Base-by-base conservation (phyloP, 1,140 invertebrate genomes). In the Harpegnathos saltator region DNA sequence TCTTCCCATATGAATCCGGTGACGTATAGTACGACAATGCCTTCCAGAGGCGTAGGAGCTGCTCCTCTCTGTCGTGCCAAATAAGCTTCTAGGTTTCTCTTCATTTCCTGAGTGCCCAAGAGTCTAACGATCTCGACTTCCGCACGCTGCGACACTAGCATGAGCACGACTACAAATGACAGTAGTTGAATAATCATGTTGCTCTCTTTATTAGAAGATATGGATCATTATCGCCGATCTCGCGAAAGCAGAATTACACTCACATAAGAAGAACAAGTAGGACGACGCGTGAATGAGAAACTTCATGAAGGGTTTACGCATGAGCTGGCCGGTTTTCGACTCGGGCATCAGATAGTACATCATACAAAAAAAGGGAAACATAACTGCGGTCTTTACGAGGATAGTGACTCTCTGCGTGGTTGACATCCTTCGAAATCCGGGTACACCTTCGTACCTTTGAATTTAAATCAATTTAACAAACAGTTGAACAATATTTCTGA, bases 241-340 rank as follows among this genome's bases (percentile, higher is more conserved):
- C n/a, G 44, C 3, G 14, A 78, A 26, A 33, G 22, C 15, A 22
- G 33, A 80, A 75, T 61, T 15, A 17, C 87, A 96, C 96, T 96
- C 92, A 98, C 98, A 94, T 58, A 99, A 95, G 93, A 99, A 99
- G 94, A 98, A 98, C 54, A 98, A 94, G 93, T 99, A 99, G 17
- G 98, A 98, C 0, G 97, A 97, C 0, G 98, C 97, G 91, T 99
- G 98, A 77, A 97, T 97, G 81, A 99, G 95, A 93, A 99, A 99
- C 93, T 99, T 99, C 96, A 99, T 98, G 91, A 99, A 99, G 0
- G 98, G 98, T 90, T 97, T 97, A 84, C 97, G 95, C 95, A 99
- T 97, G 3, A 98, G 94, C 90, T 96, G 96, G 0, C 97, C 98
- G 24, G 96, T 96, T 33, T 95, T 94, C 65, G 97, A 97, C 83